A percentile compares a stretch with the other conserved stretches of the same genome.
These are phyloP conservation scores for Dicyrtoma fusca DNA, from an alignment of 2,888 invertebrate genomes.

Conservation along the genomic window DNA sequence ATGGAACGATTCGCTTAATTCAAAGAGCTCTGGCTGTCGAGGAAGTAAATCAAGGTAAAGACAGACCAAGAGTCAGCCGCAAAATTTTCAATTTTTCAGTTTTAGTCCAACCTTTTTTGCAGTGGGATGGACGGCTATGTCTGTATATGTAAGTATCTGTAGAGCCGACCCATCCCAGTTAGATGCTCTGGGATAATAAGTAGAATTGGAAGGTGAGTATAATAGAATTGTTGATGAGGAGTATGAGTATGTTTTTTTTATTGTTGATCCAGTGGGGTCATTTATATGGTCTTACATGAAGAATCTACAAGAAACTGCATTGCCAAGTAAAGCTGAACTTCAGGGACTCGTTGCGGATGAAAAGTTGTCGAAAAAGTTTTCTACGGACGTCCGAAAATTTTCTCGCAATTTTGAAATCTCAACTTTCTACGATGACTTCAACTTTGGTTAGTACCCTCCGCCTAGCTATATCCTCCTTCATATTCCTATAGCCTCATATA, in stretches of 20 bases:
- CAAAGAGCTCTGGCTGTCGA: slow-evolving; percentile 72
- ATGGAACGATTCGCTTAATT: slow-evolving; percentile 73
- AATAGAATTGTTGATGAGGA: too few relatives aligned
- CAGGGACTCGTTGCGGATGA: slow-evolving; percentile 82
- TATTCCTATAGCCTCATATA: background rate
- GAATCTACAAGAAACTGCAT: slow-evolving; percentile 82
- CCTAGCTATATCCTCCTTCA: too few relatives aligned
- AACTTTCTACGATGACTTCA: slow-evolving; percentile 84
- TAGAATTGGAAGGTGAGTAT: too few relatives aligned
- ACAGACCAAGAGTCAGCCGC: background rate
- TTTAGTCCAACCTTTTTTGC: background rate
- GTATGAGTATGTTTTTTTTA: background rate
- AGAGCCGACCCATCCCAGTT: too few relatives aligned
- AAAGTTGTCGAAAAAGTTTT: slow-evolving; percentile 77
- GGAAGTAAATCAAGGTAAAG: slow-evolving; percentile 80
- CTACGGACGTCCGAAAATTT: slow-evolving; percentile 83
- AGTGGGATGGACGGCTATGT: background rate
- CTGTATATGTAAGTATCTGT: background rate
- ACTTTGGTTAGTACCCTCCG: slow-evolving; percentile 69
- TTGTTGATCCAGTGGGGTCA: slow-evolving; percentile 72
- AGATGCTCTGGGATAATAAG: too few relatives aligned
- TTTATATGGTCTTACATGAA: slow-evolving; percentile 94
- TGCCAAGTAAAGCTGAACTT: slow-evolving; percentile 80
- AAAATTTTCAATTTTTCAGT: too few relatives aligned
- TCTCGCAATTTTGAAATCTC: slow-evolving; percentile 89